These are phyloP conservation scores for Halictus ligatus DNA, from an alignment of 2,888 invertebrate genomes.

Conservation along the genomic window DNA sequence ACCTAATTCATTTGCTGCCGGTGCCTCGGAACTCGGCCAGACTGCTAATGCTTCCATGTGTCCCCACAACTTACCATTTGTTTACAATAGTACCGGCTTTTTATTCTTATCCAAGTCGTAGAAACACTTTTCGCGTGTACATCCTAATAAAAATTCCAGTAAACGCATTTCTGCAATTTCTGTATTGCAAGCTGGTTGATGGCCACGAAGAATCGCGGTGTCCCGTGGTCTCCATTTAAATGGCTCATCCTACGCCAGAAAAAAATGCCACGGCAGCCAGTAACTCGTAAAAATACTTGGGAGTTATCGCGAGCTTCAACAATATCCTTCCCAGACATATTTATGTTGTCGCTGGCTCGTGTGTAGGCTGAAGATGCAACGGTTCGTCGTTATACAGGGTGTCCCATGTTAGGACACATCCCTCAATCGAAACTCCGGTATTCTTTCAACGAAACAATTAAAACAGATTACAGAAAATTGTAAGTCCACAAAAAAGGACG, in stretches of 20 bases:
- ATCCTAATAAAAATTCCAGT: no score
- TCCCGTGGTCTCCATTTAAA: neutral
- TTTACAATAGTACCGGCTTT: no score
- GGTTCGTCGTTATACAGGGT: slow-evolving; percentile 18
- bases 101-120: no score
- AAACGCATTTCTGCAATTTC: no score
- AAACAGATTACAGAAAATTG: neutral
- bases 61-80: neutral
- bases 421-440: neutral
- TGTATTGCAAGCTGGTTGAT: no score
- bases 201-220: neutral
- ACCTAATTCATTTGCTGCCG: neutral
- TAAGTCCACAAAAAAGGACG: no score
- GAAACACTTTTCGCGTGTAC: no score
- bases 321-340: slow-evolving; percentile 39
- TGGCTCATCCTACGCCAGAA: neutral
- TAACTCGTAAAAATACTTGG: neutral
- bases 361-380: slow-evolving; percentile 46
- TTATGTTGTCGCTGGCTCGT: slow-evolving; percentile 32
- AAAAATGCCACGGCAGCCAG: neutral
- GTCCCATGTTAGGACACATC: neutral
- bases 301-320: slow-evolving; percentile 33
- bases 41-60: neutral
- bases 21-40: neutral
- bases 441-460: neutral